phyloP scores from a whole-genome alignment of 2,113 vertebrate genomes.

The Bos taurus region DNA sequence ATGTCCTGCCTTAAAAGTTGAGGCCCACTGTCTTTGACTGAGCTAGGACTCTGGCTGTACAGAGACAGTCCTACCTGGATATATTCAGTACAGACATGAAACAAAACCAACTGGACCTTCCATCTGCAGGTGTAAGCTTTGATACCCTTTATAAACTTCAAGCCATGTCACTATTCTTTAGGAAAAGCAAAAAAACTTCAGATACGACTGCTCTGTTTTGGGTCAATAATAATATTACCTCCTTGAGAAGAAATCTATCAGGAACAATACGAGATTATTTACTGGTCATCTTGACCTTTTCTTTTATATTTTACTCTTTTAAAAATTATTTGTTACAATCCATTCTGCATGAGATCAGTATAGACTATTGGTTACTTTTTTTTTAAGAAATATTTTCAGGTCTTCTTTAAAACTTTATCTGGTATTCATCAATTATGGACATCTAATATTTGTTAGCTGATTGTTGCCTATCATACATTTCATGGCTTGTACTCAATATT shows the following conservation, averaged over 20 bases:
- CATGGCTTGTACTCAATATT: background rate
- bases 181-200: background rate
- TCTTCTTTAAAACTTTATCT: background rate
- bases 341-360: background rate
- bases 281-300: background rate
- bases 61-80: background rate
- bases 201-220: background rate
- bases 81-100: background rate
- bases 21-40: background rate
- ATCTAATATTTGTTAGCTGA: background rate
- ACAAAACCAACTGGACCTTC: background rate
- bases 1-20: background rate
- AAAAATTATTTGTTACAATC: background rate
- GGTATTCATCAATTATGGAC: background rate
- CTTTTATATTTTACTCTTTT: background rate
- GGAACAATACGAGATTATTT: background rate
- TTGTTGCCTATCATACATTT: background rate
- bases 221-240: background rate
- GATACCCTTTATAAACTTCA: background rate
- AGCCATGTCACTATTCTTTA: background rate
- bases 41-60: accelerated
- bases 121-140: background rate
- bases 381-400: background rate
- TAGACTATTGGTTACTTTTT: background rate
- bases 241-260: background rate